Percentiles rank a stretch among this genome's conserved stretches.
phyloP scores from a whole-genome alignment of 2,113 vertebrate species.

The Lepidothrix coronata region DNA sequence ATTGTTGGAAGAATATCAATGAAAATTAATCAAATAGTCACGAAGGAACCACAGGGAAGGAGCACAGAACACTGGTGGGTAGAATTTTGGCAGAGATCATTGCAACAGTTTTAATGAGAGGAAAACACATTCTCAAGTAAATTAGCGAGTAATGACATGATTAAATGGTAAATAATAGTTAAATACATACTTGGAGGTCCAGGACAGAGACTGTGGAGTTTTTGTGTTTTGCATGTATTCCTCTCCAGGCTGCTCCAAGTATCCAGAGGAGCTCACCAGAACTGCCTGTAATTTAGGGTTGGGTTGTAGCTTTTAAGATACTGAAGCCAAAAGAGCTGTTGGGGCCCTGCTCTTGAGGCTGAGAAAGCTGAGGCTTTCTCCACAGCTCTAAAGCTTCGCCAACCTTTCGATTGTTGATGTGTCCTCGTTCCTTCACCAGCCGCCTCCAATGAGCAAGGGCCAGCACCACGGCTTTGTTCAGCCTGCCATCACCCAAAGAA shows the following conservation, averaged over 20 bases:
- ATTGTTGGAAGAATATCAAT: constrained; percentile 71
- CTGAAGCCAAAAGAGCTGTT: neutral
- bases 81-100: neutral
- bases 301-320: neutral
- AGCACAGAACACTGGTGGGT: constrained; percentile 22
- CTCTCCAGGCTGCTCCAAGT: constrained; percentile 6
- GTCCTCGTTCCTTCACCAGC: neutral
- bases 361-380: neutral
- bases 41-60: constrained; percentile 46
- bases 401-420: fast-evolving
- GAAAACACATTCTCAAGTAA: constrained; percentile 49
- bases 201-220: constrained; percentile 27
- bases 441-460: neutral
- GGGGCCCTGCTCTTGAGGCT: neutral
- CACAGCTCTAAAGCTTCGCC: neutral
- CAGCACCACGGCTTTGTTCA: neutral
- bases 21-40: constrained; percentile 73
- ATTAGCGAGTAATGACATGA: constrained; percentile 32
- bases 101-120: constrained; percentile 39
- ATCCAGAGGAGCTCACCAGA: constrained; percentile 1
- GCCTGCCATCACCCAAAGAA: neutral
- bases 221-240: constrained; percentile 9
- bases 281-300: constrained; percentile 1
- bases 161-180: constrained; percentile 51
- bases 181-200: constrained; percentile 51